A percentile compares a stretch with the other conserved stretches of the same genome.
Conservation (phyloP, 2,888 invertebrate species). For the Beris chalybata region DNA sequence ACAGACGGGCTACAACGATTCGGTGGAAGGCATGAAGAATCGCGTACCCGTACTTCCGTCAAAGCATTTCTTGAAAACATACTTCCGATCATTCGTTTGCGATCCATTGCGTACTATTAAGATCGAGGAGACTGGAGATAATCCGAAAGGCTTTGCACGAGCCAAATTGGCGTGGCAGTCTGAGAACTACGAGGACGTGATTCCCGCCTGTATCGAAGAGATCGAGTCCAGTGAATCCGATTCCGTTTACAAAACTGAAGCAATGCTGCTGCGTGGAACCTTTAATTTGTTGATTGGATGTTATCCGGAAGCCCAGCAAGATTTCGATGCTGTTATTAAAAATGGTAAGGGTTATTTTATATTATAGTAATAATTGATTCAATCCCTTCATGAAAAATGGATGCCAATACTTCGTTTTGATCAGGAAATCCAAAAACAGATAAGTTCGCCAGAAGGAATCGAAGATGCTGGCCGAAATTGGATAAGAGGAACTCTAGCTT, state of each 20-base stretch:
- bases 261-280: slow-evolving; percentile 79
- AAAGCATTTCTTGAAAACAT: slow-evolving; percentile 81
- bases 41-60: slow-evolving; percentile 79
- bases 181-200: slow-evolving; percentile 75
- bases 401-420: too few relatives aligned
- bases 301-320: slow-evolving; percentile 70
- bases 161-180: slow-evolving; percentile 71
- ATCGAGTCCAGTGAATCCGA: slow-evolving; percentile 65
- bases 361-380: not conserved
- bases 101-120: slow-evolving; percentile 73
- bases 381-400: not conserved
- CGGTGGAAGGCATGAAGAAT: slow-evolving; percentile 71
- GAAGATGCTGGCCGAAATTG: too few relatives aligned
- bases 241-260: slow-evolving; percentile 67
- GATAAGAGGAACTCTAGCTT: too few relatives aligned
- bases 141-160: slow-evolving; percentile 65
- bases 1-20: slow-evolving; percentile 67
- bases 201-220: slow-evolving; percentile 79
- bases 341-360: slow-evolving; percentile 51
- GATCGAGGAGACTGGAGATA: slow-evolving; percentile 51
- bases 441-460: too few relatives aligned
- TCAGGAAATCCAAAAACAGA: not conserved
- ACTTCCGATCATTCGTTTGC: slow-evolving; percentile 83
- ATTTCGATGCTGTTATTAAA: slow-evolving; percentile 71
- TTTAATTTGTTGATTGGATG: slow-evolving; percentile 79